Percentiles rank a stretch among this genome's conserved stretches.
phyloP scores from a whole-genome alignment of 2,797 vertebrate genomes.

The Phrynocephalus guinanensis region DNA sequence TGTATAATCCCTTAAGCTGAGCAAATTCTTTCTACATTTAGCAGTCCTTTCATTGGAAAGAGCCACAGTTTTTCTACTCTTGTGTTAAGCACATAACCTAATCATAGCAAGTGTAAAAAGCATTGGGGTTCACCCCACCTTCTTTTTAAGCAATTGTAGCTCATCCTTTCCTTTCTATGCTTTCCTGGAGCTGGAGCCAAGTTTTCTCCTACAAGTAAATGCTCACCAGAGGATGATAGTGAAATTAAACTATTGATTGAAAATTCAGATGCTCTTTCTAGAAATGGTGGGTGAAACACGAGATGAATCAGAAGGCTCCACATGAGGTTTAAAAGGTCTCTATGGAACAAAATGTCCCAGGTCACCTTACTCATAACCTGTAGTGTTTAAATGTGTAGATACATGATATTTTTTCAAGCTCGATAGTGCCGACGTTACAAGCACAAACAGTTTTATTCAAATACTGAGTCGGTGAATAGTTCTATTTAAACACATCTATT shows the following conservation, averaged over 20 bases:
- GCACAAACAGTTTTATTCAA: constrained; percentile 72
- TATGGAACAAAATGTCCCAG: constrained; percentile 45
- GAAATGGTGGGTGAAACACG: constrained; percentile 6
- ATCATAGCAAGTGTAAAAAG: constrained; percentile 22
- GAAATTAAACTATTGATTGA: background rate
- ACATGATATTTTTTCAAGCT: constrained; percentile 67
- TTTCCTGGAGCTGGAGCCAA: background rate
- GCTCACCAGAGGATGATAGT: background rate
- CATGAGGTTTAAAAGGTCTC: constrained; percentile 33
- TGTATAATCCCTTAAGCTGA: constrained; percentile 16
- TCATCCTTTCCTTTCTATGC: constrained; percentile 12
- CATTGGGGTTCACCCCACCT: constrained; percentile 24
- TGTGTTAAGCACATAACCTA: constrained; percentile 27
- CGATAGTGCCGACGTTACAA: constrained; percentile 70
- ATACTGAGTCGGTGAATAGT: constrained; percentile 73
- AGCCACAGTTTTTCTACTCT: constrained; percentile 18
- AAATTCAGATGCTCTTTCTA: background rate
- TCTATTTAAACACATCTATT: constrained; percentile 68
- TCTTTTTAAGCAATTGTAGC: constrained; percentile 14
- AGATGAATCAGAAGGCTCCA: constrained; percentile 34
- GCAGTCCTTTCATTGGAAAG: constrained; percentile 42
- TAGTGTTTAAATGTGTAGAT: constrained; percentile 66
- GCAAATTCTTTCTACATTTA: constrained; percentile 16
- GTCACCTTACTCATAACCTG: constrained; percentile 72
- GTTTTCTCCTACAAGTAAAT: constrained; percentile 14